phyloP scores from a whole-genome alignment of 2,888 invertebrate species.

The Campaea margaritaria region DNA sequence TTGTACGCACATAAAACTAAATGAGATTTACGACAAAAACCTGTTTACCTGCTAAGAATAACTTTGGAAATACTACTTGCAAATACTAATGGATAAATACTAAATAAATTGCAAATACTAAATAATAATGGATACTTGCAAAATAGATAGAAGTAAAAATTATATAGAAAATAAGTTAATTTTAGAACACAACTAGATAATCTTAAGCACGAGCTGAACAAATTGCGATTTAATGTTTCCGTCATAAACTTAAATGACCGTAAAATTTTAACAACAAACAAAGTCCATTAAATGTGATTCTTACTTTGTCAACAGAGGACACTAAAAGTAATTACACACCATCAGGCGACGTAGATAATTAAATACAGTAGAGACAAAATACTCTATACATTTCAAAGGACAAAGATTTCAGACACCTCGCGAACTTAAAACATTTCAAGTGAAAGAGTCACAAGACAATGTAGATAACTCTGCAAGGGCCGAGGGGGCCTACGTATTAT shows the following conservation, averaged over 20 bases:
- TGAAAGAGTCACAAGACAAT: slow-evolving; percentile 17
- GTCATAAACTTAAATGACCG: neutral
- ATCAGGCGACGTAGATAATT: slow-evolving; percentile 1
- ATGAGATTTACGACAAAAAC: neutral
- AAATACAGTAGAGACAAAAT: slow-evolving; percentile 4
- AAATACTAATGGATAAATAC: too few relatives aligned
- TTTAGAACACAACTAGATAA: too few relatives aligned
- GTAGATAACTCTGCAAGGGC: slow-evolving; percentile 34
- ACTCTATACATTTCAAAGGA: slow-evolving; percentile 3
- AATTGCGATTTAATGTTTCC: neutral
- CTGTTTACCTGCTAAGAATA: neutral
- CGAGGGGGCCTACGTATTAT: slow-evolving; percentile 40
- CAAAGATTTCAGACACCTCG: slow-evolving; percentile 8
- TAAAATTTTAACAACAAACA: neutral
- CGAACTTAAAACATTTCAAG: slow-evolving; percentile 18
- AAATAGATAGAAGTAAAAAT: too few relatives aligned
- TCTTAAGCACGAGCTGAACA: neutral
- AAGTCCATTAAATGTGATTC: slow-evolving; percentile 10
- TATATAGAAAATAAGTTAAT: too few relatives aligned
- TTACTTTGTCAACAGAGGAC: neutral
- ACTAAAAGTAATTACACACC: slow-evolving; percentile 2
- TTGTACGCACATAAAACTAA: neutral
- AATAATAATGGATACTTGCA: too few relatives aligned
- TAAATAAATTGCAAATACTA: too few relatives aligned
- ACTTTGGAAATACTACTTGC: too few relatives aligned